Evolutionary conservation across 2,797 vertebrate species (phyloP).

Genomic region (Geotrypetes seraphini): DNA sequence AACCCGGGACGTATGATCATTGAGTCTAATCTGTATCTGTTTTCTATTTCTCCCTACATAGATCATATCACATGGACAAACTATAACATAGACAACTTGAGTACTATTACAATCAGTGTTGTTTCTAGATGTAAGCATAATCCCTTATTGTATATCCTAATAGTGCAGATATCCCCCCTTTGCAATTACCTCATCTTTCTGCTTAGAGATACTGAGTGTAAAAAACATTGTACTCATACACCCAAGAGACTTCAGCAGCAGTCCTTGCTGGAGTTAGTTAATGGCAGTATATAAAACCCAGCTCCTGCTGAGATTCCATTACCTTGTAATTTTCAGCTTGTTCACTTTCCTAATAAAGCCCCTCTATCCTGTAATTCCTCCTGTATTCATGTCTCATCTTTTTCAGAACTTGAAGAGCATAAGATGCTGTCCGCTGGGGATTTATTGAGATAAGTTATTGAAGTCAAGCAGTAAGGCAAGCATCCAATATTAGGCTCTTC

Average conservation of each 20-base stretch:
- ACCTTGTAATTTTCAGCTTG: slow-evolving; percentile 67
- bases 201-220: slow-evolving; percentile 29
- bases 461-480: slow-evolving; percentile 56
- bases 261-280: slow-evolving; percentile 52
- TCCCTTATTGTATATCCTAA: no score
- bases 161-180: slow-evolving; percentile 2
- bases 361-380: slow-evolving; percentile 58
- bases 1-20: no score
- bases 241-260: slow-evolving; percentile 31
- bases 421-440: slow-evolving; percentile 56
- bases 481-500: slow-evolving; percentile 42
- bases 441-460: slow-evolving; percentile 58
- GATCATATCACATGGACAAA: no score
- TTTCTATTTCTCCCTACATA: no score
- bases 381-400: slow-evolving; percentile 53
- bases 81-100: no score
- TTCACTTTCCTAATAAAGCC: slow-evolving; percentile 58
- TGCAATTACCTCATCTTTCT: slow-evolving; percentile 17
- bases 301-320: slow-evolving; percentile 57
- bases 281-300: slow-evolving; percentile 47
- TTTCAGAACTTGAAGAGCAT: slow-evolving; percentile 45
- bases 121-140: no score
- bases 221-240: slow-evolving; percentile 26
- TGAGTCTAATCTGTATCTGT: no score
- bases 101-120: no score